Evolutionary conservation across 2,113 vertebrate genomes (phyloP).

Genomic region (Butorides virescens): DNA sequence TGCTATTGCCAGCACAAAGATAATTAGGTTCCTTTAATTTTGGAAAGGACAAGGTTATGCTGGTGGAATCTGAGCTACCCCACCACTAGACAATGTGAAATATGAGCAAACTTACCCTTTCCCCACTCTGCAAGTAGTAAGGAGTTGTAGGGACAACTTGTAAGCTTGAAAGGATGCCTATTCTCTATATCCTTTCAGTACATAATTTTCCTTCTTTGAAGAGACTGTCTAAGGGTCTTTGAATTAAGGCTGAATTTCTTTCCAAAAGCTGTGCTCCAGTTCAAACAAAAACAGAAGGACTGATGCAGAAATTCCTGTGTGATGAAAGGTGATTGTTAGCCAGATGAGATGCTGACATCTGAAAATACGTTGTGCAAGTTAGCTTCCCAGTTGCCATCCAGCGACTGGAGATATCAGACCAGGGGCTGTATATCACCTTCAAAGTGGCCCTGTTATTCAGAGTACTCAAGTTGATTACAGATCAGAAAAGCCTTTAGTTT

Average conservation of each 20-base stretch:
- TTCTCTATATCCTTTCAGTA: neutral
- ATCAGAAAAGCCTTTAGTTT: neutral
- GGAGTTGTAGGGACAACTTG: neutral
- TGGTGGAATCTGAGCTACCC: neutral
- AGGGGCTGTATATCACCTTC: neutral
- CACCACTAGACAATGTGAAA: neutral
- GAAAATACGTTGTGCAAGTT: neutral
- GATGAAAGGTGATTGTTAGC: neutral
- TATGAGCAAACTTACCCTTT: neutral
- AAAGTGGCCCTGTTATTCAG: neutral
- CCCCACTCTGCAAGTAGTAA: neutral
- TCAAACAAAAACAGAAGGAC: neutral
- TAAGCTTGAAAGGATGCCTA: neutral
- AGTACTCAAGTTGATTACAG: neutral
- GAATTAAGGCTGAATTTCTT: neutral
- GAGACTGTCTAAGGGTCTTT: neutral
- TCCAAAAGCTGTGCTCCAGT: neutral
- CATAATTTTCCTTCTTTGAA: neutral
- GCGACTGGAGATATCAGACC: neutral
- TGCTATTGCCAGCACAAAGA: neutral
- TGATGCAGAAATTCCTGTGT: neutral
- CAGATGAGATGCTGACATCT: neutral
- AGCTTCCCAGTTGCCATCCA: neutral
- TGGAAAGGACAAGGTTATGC: neutral
- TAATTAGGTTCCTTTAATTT: neutral